These are phyloP conservation scores for Phyllotis vaccarum DNA, from an alignment of 2,797 vertebrate species.

Conservation along the genomic window DNA sequence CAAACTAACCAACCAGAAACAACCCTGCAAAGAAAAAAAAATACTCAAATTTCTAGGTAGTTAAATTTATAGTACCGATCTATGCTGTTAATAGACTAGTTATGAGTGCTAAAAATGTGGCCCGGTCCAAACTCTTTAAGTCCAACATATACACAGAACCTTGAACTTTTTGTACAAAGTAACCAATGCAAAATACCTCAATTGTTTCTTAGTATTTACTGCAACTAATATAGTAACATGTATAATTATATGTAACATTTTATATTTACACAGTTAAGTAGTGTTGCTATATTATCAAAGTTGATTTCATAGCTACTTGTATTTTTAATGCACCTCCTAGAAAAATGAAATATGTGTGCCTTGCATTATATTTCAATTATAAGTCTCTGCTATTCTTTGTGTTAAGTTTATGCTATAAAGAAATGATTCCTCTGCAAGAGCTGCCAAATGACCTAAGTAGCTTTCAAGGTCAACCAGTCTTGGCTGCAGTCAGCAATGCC, in stretches of 20 bases:
- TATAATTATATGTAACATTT: too few relatives aligned
- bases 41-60: neutral
- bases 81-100: neutral
- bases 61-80: neutral
- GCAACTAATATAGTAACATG: neutral
- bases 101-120: neutral
- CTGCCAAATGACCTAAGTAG: neutral
- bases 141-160: neutral
- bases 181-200: conserved; percentile 41
- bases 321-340: conserved; percentile 1
- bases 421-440: neutral
- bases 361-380: neutral
- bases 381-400: neutral
- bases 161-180: conserved; percentile 7
- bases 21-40: neutral
- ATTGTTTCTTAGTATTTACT: neutral
- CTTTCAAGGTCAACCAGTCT: neutral
- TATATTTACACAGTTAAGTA: neutral
- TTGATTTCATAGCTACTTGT: neutral
- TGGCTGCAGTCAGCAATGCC: neutral
- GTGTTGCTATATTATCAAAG: conserved; percentile 2
- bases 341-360: neutral
- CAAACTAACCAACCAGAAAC: neutral
- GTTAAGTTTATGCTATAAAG: neutral
- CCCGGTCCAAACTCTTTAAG: neutral